Conservation (phyloP, 2,888 invertebrate species). For the Mesoligia furuncula region DNA sequence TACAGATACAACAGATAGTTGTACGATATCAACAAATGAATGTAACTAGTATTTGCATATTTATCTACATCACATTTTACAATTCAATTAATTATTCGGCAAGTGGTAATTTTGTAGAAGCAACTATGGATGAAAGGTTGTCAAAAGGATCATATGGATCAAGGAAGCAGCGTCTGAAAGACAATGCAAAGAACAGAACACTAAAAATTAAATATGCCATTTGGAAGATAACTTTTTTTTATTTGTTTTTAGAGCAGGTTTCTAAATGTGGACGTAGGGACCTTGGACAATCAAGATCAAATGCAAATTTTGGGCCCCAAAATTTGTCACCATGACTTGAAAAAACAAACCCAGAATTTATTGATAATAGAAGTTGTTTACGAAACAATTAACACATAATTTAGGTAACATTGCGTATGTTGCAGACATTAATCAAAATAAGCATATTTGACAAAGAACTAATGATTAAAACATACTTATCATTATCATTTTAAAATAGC, state of each 20-base stretch:
- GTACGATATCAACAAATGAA: neutral
- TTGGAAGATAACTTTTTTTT: neutral
- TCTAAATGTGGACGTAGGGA: neutral
- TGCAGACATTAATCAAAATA: neutral
- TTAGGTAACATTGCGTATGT: conserved; percentile 1
- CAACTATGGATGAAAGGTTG: neutral
- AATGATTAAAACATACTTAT: neutral
- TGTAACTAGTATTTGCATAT: neutral
- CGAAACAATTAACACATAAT: conserved; percentile 7
- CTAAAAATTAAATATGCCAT: neutral
- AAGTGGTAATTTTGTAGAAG: neutral
- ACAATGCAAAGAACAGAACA: neutral
- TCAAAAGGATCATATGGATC: neutral
- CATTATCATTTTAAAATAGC: neutral
- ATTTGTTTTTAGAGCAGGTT: neutral
- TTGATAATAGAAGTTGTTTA: neutral
- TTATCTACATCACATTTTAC: neutral
- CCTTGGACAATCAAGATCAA: neutral
- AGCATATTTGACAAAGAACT: neutral
- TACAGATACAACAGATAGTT: neutral
- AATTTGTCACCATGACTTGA: neutral
- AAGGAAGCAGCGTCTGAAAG: neutral
- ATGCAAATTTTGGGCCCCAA: neutral
- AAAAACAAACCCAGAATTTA: conserved; percentile 1
- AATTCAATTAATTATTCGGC: neutral